Evolutionary conservation across 2,888 invertebrate genomes (phyloP).

Genomic region (Dolomedes plantarius): DNA sequence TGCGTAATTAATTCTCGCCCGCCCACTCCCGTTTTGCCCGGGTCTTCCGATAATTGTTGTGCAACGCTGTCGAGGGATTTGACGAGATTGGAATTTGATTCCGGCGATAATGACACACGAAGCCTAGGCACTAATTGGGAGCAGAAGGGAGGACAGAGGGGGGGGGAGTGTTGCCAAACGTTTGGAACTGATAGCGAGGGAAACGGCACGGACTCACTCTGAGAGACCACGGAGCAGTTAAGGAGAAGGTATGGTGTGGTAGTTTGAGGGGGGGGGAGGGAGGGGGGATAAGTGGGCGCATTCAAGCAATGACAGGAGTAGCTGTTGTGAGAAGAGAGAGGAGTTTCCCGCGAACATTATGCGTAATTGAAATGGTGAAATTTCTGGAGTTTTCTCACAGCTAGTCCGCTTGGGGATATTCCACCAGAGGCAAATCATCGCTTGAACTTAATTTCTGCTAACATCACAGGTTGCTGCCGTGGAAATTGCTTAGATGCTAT

Average conservation of each 20-base stretch:
- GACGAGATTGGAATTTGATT: slow-evolving; percentile 67
- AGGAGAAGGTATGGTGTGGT: background rate
- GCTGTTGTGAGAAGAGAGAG: background rate
- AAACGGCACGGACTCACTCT: background rate
- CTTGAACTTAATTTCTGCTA: no score
- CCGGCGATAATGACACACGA: slow-evolving; percentile 1
- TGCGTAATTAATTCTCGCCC: slow-evolving; percentile 68
- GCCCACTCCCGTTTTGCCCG: slow-evolving; percentile 6
- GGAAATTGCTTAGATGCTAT: no score
- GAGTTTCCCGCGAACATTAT: background rate
- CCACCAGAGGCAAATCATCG: no score
- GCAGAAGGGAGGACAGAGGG: background rate
- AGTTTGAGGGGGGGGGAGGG: no score
- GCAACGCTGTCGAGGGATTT: slow-evolving; percentile 35
- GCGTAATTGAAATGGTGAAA: background rate
- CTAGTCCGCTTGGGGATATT: no score
- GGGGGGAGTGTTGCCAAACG: background rate
- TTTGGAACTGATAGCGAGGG: background rate
- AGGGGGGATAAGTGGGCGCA: background rate
- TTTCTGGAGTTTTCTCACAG: no score
- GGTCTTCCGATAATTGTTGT: slow-evolving; percentile 48
- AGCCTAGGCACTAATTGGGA: slow-evolving; percentile 1
- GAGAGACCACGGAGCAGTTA: background rate
- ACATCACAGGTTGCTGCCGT: no score
- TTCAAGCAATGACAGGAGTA: background rate